Evolutionary conservation across 2,113 vertebrate genomes (phyloP), one percentile per base, ranked within the genome.

Genomic region (Sinocyclocheilus rhinocerous): DNA sequence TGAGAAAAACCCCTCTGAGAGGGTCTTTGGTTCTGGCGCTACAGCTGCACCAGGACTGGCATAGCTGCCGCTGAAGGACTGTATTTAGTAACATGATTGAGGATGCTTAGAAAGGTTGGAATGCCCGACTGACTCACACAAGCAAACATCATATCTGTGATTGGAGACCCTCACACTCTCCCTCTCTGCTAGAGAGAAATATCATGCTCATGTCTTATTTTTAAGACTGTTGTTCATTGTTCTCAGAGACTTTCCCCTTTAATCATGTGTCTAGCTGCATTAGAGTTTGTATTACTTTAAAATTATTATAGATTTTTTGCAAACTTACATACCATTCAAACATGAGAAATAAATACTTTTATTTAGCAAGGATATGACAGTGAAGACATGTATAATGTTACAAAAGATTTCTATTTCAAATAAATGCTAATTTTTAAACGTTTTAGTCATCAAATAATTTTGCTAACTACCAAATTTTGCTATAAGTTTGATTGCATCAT

Each of bases 121-220:
- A 90, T 86, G 85, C 88, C 42, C 24, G 72, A 63, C 84, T 86
- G 86, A 87, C 81, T 81, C 87, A 59, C 52, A 80, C 81, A 69
- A 12, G 4, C 83, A 83, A 88, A 76, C 85, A 88, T 89, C 90
- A 90, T 90, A 84, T 87, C 86, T 85, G 83, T 92, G 87, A 86
- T 87, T 85, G 85, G 86, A 87, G 79, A 69, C 85, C 67, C 48
- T 26, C 59, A 13, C 48, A 13, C 85, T 67, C 48, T 33, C 57
- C 3, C 45, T 48, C 42, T 45, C 42, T 26, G 45, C 22, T 59
- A 85, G 48, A 59, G 36, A 48, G 36, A 11, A 36, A 61, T 16
- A 61, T 48, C 15, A 13, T 42, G 33, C 36, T 63, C 9, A 81
- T 83, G n/a, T 81, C 70, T 81, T 79, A 33, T 29, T 75, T 73